A percentile compares a stretch with the other conserved stretches of the same genome.
These are phyloP conservation scores for Goniozus legneri DNA, from an alignment of 1,140 invertebrate genomes.

Conservation along the genomic window DNA sequence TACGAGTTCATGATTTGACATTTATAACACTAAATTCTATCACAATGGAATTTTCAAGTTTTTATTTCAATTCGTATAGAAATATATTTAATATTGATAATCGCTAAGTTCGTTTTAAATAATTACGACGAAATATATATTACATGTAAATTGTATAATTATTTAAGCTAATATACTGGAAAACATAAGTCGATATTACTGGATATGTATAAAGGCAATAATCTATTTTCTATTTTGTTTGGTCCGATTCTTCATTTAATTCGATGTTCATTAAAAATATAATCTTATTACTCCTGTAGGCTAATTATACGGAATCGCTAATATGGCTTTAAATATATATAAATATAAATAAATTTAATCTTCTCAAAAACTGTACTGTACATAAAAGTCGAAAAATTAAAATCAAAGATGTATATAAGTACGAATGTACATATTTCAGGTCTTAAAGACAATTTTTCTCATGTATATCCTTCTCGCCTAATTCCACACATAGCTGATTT, in stretches of 20 bases:
- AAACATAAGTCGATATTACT: conserved; percentile 23
- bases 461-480: too few species aligned
- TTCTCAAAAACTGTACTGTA: neutral
- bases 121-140: neutral
- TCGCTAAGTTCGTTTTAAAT: conserved; percentile 19
- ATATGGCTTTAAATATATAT: conserved; percentile 1
- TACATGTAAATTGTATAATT: conserved; percentile 18
- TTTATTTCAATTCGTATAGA: conserved; percentile 16
- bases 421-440: too few species aligned
- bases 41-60: conserved; percentile 25
- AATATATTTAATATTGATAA: conserved; percentile 26
- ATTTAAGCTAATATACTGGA: conserved; percentile 26
- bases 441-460: too few species aligned
- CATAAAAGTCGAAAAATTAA: neutral
- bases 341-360: conserved; percentile 7
- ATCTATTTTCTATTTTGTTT: conserved; percentile 29
- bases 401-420: too few species aligned
- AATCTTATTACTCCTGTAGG: conserved; percentile 14
- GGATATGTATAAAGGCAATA: conserved; percentile 39
- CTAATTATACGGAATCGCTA: conserved; percentile 16
- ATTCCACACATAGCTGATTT: too few species aligned
- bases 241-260: conserved; percentile 34
- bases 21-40: conserved; percentile 28
- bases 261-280: conserved; percentile 22
- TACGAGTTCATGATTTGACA: conserved; percentile 21